Evolutionary conservation across 1,140 invertebrate genomes (phyloP), one percentile per base, ranked within the genome.

Genomic region (Dendroctonus ponderosae): DNA sequence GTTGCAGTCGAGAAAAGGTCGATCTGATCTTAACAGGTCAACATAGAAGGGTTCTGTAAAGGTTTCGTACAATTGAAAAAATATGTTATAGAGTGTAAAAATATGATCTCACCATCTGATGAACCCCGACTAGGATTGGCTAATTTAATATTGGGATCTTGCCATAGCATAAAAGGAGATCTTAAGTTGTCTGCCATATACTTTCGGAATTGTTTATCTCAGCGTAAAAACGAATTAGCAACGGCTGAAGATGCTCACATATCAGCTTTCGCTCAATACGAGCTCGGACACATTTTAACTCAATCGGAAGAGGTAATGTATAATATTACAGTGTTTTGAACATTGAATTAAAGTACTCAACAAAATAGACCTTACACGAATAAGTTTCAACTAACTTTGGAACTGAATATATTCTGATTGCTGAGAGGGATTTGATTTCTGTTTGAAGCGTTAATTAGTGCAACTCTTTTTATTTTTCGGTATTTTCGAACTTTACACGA

Each of bases 211-310:
- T 85, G 84, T 71, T 70, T 85, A 44, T 75, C 79, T 49, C 67
- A 73, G 48, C 77, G 84, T 44, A 72, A 73, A 41, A 53, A 67
- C 51, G 26, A 70, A 11, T 71, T 75, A 38, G 72, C 67, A 48
- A 77, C 76, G 39, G 78, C 80, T 3, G 77, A 82, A 6, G 86
- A 89, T 74, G 79, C 81, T 43, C 87, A 89, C 72, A 79, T 89
- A 62, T 83, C 86, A 60, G 87, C 87, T 9, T 89, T 89, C 78
- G 84, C 87, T 40, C 76, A 86, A 37, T 90, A 86, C 75, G 88
- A 89, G 74, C 75, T 89, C 44, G 87, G 85, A 14, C 78, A 80
- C 40, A 77, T 83, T 7, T 77, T 88, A 64, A 77, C 81, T 11
- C 82, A 79, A 71, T 74, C 79, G 54, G 71, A 75, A 56, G 77